A percentile compares a stretch with the other conserved stretches of the same genome.
These are phyloP conservation scores for Globia sparganii DNA, from an alignment of 2,888 invertebrate genomes.

Conservation along the genomic window DNA sequence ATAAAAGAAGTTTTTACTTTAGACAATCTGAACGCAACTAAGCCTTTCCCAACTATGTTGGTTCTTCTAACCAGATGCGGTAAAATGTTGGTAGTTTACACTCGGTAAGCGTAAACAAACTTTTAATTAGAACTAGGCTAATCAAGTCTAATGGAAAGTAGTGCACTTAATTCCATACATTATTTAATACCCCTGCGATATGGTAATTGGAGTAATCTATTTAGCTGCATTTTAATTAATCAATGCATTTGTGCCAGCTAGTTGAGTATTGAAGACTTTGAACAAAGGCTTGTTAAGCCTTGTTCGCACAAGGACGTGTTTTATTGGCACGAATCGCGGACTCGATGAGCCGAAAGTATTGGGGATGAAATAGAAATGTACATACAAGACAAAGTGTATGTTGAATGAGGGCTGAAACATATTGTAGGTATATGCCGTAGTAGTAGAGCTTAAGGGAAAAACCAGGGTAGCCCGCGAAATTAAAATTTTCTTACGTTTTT, in stretches of 20 bases:
- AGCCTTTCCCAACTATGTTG: slow-evolving; percentile 9
- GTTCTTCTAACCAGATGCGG: slow-evolving; percentile 20
- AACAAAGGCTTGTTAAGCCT: slow-evolving; percentile 13
- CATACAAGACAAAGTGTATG: background rate
- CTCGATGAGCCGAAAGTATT: background rate
- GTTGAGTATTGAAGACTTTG: slow-evolving; percentile 32
- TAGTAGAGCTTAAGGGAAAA: background rate
- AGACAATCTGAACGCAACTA: too few species aligned
- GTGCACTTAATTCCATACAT: slow-evolving; percentile 53
- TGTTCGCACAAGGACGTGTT: background rate
- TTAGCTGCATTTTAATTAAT: slow-evolving; percentile 58
- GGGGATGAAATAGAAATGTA: too few species aligned
- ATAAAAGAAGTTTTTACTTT: too few species aligned
- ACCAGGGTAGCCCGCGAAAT: background rate
- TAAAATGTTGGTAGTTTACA: slow-evolving; percentile 37
- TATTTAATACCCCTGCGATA: slow-evolving; percentile 61
- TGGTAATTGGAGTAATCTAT: slow-evolving; percentile 58
- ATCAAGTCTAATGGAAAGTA: slow-evolving; percentile 55
- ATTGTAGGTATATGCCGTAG: background rate
- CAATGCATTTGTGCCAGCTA: slow-evolving; percentile 51
- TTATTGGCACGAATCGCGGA: background rate
- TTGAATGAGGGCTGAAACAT: background rate
- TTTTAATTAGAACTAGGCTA: slow-evolving; percentile 46
- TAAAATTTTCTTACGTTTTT: background rate
- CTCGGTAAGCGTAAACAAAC: slow-evolving; percentile 35